A percentile compares a stretch with the other conserved stretches of the same genome.
Evolutionary conservation across 2,113 vertebrate genomes (phyloP).

Genomic region (Alligator sinensis): DNA sequence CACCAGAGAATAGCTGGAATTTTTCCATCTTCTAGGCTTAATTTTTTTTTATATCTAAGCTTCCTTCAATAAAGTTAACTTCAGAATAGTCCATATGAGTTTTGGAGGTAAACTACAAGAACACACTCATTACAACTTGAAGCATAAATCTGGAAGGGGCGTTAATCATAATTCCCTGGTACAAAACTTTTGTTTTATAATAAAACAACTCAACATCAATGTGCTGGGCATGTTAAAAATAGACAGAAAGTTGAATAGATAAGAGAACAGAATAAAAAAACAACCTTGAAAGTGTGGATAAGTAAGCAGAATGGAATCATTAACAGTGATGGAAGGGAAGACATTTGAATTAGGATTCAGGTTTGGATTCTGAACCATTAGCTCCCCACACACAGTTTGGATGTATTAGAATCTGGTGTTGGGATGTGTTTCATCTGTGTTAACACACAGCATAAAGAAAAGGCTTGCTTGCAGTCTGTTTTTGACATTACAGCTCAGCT

Average conservation of each 20-base stretch:
- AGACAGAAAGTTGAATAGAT: not conserved
- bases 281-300: not conserved
- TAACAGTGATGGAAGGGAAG: not conserved
- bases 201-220: not conserved
- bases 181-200: not conserved
- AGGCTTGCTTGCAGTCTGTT: fast-evolving
- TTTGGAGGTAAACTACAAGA: not conserved
- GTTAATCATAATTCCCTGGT: not conserved
- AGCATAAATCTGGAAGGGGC: not conserved
- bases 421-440: not conserved
- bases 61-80: not conserved
- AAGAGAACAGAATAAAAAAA: not conserved
- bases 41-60: not conserved
- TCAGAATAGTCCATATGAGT: not conserved
- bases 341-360: not conserved
- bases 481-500: not conserved
- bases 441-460: not conserved
- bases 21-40: not conserved
- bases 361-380: not conserved
- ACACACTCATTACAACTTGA: not conserved
- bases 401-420: not conserved
- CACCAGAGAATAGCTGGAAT: not conserved
- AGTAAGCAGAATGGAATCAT: not conserved
- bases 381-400: not conserved
- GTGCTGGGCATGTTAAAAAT: not conserved